Evolutionary conservation across 2,888 invertebrate genomes (phyloP), one percentile per base, ranked within the genome.

Genomic region (Clepsis dumicolana): DNA sequence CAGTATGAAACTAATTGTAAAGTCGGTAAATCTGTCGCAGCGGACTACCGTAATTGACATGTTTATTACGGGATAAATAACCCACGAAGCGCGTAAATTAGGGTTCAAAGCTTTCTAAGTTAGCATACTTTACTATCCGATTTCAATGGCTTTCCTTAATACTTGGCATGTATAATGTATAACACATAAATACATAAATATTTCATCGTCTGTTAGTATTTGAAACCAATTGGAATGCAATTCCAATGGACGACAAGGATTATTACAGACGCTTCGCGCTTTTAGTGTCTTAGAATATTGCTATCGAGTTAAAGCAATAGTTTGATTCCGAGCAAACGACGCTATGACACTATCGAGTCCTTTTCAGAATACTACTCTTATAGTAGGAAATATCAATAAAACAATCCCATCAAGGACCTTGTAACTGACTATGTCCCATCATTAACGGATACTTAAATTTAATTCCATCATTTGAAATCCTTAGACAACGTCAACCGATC

Each of bases 61-160:
- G 82, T 87, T 87, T 87, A 87, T 87, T 82, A 81, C 84, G 71
- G 78, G 80, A 83, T 85, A 87, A 87, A 87, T 87, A 85, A 85
- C 81, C 77, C 77, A 70, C 74, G 79, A 81, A 78, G 76, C 73
- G 80, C 78, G 84, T 85, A 86, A 85, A 85, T 86, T 87, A 82
- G 78, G 78, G 78, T 82, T 75, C 81, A 80, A 80, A 79, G 81
- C 80, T 85, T 83, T 83, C 84, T 82, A 82, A 82, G 76, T 80
- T 80, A 73, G 77, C 77, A 77, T 79, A 78, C 75, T 75, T 70
- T 71, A 74, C 74, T 78, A 77, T 80, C 75, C 72, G 71, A 77
- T 82, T 78, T 78, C 76, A 77, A 75, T 72, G 57, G 32, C 29
- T 56, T 59, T 66, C 54, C 48, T 32, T 62, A 56, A 60, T 38